Evolutionary conservation across 2,888 invertebrate genomes (phyloP), one percentile per base, ranked within the genome.

Genomic region (Leptopilina drosophilae): DNA sequence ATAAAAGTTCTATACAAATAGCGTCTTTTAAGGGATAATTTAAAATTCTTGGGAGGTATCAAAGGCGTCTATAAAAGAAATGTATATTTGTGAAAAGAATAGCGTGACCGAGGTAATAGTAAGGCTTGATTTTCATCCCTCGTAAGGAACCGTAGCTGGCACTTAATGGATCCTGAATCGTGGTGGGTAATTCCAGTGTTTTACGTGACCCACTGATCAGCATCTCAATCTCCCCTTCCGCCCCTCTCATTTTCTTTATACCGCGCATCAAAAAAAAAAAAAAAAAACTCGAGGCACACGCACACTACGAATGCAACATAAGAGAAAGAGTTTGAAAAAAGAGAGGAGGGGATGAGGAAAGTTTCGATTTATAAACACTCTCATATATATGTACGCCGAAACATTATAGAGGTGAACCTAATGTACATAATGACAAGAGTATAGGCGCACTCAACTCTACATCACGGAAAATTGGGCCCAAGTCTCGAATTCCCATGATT

Each of bases 401-500:
- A 56, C 56, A 40, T 73, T 6, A 49, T 49, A 73, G 33, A 33
- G 56, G 73, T 8, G 56, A 56, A 73, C 73, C 59, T 33, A 73
- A 73, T 73, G 53, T 56, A 73, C 53, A 56, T 73, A 73, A 73
- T 56, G 73, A 56, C 56, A 73, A 73, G 56, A 73, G 56, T 73
- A 73, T 33, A 33, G 33, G 33, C 3, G 73, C 33, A 40, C 40
- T 4, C 56, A 73, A 73, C 56, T 33, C 73, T 26, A 33, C n/a
- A 73, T 5, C 56, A 40, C 9, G 56, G 53, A 56, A 56, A 73
- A 73, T 11, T n/a, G 73, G 56, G 56, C 56, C 56, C 56, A 33
- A 42, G 5, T 40, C 56, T 56, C 56, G 56, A n/a, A 86, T 86
- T 84, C 84, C 80, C 86, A 83, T 84, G 84, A 87, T 85, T 87